A percentile compares a stretch with the other conserved stretches of the same genome.
phyloP scores from a whole-genome alignment of 2,113 vertebrate genomes.

The Pollachius pollachius region DNA sequence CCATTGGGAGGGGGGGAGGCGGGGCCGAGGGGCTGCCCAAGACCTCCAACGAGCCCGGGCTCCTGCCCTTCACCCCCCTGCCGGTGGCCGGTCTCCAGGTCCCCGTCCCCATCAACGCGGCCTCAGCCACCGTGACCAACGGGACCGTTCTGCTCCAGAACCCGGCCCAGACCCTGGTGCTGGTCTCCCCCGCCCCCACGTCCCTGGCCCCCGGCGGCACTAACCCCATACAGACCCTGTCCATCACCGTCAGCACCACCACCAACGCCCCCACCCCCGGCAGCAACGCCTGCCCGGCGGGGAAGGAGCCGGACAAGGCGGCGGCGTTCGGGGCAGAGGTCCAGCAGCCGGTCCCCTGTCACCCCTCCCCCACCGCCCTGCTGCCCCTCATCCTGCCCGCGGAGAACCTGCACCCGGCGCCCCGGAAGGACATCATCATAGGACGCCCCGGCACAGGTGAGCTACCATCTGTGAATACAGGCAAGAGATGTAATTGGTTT shows the following conservation, averaged over 20 bases:
- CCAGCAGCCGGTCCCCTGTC: slow-evolving; percentile 87
- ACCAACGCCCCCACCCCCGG: slow-evolving; percentile 47
- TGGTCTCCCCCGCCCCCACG: slow-evolving; percentile 69
- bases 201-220: slow-evolving; percentile 57
- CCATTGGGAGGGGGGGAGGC: slow-evolving; percentile 63
- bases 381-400: slow-evolving; percentile 86
- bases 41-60: slow-evolving; percentile 49
- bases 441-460: slow-evolving; percentile 91
- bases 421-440: slow-evolving; percentile 92
- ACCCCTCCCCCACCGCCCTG: slow-evolving; percentile 87
- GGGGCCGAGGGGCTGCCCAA: slow-evolving; percentile 27
- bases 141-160: slow-evolving; percentile 69
- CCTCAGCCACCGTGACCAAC: slow-evolving; percentile 65
- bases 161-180: slow-evolving; percentile 66
- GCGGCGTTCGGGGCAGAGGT: slow-evolving; percentile 59
- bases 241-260: slow-evolving; percentile 65
- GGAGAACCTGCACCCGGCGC: slow-evolving; percentile 82
- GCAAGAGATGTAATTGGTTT: no score
- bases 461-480: not conserved
- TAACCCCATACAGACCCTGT: slow-evolving; percentile 63
- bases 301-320: slow-evolving; percentile 45
- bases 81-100: slow-evolving; percentile 76
- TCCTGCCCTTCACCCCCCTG: slow-evolving; percentile 54
- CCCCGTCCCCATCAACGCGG: slow-evolving; percentile 85
- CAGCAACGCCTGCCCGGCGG: slow-evolving; percentile 46